Evolutionary conservation across 2,797 vertebrate genomes (phyloP).

Genomic region (Coracias cyanogaster): DNA sequence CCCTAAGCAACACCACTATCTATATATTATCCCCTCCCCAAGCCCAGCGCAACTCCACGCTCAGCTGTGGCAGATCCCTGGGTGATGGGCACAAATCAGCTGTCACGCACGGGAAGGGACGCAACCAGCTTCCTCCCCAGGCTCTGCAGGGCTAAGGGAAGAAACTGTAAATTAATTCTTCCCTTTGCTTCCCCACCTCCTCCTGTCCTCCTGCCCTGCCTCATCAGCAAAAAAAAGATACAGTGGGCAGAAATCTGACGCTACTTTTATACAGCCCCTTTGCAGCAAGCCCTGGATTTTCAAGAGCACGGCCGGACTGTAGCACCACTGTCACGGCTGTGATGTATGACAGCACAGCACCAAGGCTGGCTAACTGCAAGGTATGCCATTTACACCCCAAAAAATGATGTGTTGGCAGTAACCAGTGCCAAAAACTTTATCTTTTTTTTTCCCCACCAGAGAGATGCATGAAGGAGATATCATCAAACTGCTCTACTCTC

Average conservation of each 20-base stretch:
- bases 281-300: neutral
- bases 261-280: neutral
- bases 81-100: fast-evolving
- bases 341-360: neutral
- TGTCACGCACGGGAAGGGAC: neutral
- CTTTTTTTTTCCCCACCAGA: neutral
- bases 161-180: neutral
- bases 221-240: neutral
- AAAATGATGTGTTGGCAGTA: neutral
- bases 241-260: neutral
- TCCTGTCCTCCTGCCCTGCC: too few species aligned
- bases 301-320: neutral
- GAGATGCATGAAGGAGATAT: neutral
- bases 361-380: neutral
- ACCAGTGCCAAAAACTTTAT: neutral
- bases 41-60: neutral
- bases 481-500: neutral
- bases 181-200: neutral
- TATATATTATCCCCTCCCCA: neutral
- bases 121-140: fast-evolving
- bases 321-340: neutral
- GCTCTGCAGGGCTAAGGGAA: neutral
- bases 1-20: neutral
- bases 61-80: too few species aligned
- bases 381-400: neutral